Evolutionary conservation across 2,113 vertebrate genomes (phyloP), one percentile per base, ranked within the genome.

Genomic region (Redunca redunca): DNA sequence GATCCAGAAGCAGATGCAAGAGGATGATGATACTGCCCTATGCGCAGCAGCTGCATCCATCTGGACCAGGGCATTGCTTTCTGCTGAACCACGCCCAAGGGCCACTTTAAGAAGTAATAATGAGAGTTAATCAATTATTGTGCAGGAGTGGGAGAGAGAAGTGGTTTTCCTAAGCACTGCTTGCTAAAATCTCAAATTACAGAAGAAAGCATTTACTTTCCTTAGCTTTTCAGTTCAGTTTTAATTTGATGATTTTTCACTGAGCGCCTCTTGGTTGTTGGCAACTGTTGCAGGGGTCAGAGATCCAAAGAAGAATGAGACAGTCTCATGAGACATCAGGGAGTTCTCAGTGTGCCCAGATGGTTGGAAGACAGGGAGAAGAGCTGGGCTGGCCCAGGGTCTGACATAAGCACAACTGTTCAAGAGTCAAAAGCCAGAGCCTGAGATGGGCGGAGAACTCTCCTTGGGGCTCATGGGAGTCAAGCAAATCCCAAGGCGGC

Each of bases 151-250:
- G 17, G 46, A 74, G 57, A 50, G n/a, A 88, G 33, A 91, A 87
- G 81, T 17, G 52, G 17, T 55, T 81, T 86, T 93, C 55, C 21
- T 62, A 95, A 77, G 21, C 6, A 11, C 16, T 93, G 33, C 40
- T 90, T 93, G 36, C 46, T 90, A 88, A 94, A 90, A 57, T 81
- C 94, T 93, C 36, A 5, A 16, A 14, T 67, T 78, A 80, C 12
- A 14, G 48, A 88, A 91, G 40, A 77, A 97, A 94, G 10, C 17
- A 52, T 94, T 88, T 80, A 67, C 19, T 77, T 94, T 50, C n/a
- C n/a, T 40, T 86, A 48, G 5, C 19, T 19, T 78, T 91, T 89
- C 43, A 46, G 58, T 88, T 91, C 67, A 36, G 17, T 90, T 95
- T 96, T 67, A 90, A 74, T 92, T 23, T 84, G 88, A 84, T 1